Conservation (phyloP, 2,888 invertebrate genomes). For the Amphipoea lucens region DNA sequence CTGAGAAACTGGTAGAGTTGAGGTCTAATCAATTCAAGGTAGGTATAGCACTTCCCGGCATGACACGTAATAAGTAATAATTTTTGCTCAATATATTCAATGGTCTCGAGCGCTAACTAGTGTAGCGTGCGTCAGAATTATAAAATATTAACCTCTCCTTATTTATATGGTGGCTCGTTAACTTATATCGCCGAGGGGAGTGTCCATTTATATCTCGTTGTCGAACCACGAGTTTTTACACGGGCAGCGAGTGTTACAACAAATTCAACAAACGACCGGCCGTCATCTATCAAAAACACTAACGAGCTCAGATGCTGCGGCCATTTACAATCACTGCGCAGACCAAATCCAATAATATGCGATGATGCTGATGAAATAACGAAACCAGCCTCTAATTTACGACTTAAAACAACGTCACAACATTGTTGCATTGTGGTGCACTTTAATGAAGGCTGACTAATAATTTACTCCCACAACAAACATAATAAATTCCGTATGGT, state of each 20-base stretch:
- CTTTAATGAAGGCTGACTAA: constrained; percentile 54
- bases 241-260: constrained; percentile 85
- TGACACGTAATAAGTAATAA: constrained; percentile 61
- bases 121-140: constrained; percentile 78
- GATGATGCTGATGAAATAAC: constrained; percentile 84
- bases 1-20: constrained; percentile 44
- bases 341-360: constrained; percentile 83
- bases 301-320: constrained; percentile 88
- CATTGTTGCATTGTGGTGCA: constrained; percentile 69
- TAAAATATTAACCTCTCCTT: constrained; percentile 86
- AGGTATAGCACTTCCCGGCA: constrained; percentile 44
- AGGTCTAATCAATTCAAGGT: constrained; percentile 53
- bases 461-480: constrained; percentile 47
- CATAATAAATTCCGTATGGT: constrained; percentile 22
- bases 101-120: constrained; percentile 70
- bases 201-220: constrained; percentile 88
- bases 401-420: constrained; percentile 75
- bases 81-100: constrained; percentile 71
- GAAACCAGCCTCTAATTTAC: constrained; percentile 75
- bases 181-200: constrained; percentile 88
- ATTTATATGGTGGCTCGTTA: constrained; percentile 89
- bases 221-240: constrained; percentile 89
- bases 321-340: constrained; percentile 85
- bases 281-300: constrained; percentile 90
- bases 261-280: constrained; percentile 88